Base-by-base conservation (phyloP, 2,888 invertebrate genomes). In the Apoderus coryli region DNA sequence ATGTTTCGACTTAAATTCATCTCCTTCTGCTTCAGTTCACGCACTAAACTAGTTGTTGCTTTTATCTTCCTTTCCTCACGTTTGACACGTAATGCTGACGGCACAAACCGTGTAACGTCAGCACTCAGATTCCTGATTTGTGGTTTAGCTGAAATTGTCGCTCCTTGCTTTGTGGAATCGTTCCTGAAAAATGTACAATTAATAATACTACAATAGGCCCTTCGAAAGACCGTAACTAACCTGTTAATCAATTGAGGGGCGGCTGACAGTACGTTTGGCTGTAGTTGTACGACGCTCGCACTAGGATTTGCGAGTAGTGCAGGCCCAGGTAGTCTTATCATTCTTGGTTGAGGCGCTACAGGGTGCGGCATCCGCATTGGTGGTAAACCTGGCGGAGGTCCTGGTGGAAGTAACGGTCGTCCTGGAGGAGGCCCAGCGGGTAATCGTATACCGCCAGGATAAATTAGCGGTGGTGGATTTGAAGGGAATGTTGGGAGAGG, bases 61-160 rank as follows among this genome's bases (percentile, higher is more conserved):
- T 68, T 64, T 44, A 67, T 72, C 43, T 73, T 72, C 45, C 71
- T 76, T 50, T 86, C 85, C 43, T 85, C 84, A 25, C 92, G 69
- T 54, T 90, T 92, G 2, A 95, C 81, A 35, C 92, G 70, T 29
- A 96, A 62, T 1, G 95, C 79, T 0, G 90, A 90, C 0, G 95
- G 95, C 26, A 90, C 80, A 60, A 96, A 95, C 34, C 90, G 65
- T 0, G 95, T 98, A 1, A 95, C 86, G 58, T 98, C 96, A 1
- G 86, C 88, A 16, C 84, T 85, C 16, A 90, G 62, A 60, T 88
- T 89, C 43, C 89, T 71, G 41, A 98, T 90, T 63, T 95, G 93
- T 0, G 96, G 95, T 54, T 95, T 95, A 0, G 95, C 96, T 45
- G 88, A 82, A 43, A 93, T 93, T 0, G 89, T 93, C 9, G 60